phyloP scores from a whole-genome alignment of 2,888 invertebrate species.

The Ellobium chinense region DNA sequence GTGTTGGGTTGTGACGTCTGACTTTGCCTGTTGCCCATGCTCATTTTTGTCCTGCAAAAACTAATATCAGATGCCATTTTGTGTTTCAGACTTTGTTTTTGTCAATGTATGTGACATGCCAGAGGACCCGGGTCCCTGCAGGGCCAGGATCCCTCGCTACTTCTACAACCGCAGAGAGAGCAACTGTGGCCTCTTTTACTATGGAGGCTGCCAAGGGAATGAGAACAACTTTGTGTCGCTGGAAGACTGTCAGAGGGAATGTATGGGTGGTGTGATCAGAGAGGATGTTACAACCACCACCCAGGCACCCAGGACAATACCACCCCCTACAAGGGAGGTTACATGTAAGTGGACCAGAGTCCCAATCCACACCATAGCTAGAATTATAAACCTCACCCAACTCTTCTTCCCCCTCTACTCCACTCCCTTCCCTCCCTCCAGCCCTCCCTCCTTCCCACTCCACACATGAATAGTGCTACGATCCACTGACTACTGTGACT shows the following conservation, averaged over 20 bases:
- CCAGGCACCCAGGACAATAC: background rate
- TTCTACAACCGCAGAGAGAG: constrained; percentile 87
- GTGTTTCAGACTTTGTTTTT: constrained; percentile 46
- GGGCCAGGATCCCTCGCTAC: constrained; percentile 84
- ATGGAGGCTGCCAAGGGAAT: constrained; percentile 94
- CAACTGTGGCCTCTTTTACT: constrained; percentile 87
- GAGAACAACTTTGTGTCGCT: constrained; percentile 77
- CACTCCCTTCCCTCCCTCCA: too few relatives aligned
- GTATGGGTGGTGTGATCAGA: constrained; percentile 48
- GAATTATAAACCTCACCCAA: too few relatives aligned
- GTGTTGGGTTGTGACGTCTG: too few relatives aligned
- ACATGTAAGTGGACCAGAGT: background rate
- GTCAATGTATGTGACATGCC: constrained; percentile 83
- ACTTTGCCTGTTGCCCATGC: too few relatives aligned
- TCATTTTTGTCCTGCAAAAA: too few relatives aligned
- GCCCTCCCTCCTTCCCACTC: too few relatives aligned
- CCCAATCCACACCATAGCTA: too few relatives aligned
- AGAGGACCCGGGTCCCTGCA: constrained; percentile 86
- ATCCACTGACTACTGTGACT: too few relatives aligned
- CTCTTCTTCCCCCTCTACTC: too few relatives aligned
- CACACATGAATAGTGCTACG: too few relatives aligned
- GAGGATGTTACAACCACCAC: background rate
- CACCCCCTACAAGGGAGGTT: background rate
- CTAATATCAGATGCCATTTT: background rate
- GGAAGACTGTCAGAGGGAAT: constrained; percentile 59